Percentiles rank a stretch among this genome's conserved stretches.
These are phyloP conservation scores for Megamerina dolium DNA, from an alignment of 2,888 invertebrate species.

Conservation along the genomic window DNA sequence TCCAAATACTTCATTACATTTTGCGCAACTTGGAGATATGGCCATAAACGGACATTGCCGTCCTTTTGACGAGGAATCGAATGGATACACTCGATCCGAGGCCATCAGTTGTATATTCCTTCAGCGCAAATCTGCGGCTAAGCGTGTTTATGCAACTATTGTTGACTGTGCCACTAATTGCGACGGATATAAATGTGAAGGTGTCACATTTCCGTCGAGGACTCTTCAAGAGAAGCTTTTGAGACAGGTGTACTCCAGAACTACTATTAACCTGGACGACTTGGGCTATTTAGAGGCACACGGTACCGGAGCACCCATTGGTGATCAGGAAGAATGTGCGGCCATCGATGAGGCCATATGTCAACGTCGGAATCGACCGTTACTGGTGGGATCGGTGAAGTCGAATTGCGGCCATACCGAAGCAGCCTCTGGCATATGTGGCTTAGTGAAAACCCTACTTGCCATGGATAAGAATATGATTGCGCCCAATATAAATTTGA, in stretches of 20 bases:
- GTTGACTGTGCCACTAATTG: slow-evolving; percentile 76
- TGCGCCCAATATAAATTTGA: slow-evolving; percentile 81
- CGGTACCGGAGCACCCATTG: slow-evolving; percentile 73
- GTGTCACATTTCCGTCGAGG: slow-evolving; percentile 63
- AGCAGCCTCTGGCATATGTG: slow-evolving; percentile 76
- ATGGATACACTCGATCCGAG: slow-evolving; percentile 81
- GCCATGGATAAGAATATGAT: slow-evolving; percentile 74
- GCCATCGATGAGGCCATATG: slow-evolving; percentile 78
- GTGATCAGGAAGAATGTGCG: slow-evolving; percentile 87
- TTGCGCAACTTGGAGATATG: slow-evolving; percentile 61
- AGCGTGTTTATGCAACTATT: slow-evolving; percentile 62
- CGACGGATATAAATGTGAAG: slow-evolving; percentile 69
- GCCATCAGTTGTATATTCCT: slow-evolving; percentile 64
- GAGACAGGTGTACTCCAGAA: slow-evolving; percentile 62
- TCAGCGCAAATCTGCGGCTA: slow-evolving; percentile 65
- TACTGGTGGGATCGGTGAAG: slow-evolving; percentile 85
- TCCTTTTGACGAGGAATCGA: slow-evolving; percentile 78
- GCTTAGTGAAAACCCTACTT: slow-evolving; percentile 73
- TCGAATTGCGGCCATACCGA: slow-evolving; percentile 93
- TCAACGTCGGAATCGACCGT: slow-evolving; percentile 64
- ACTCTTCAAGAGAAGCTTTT: slow-evolving; percentile 58
- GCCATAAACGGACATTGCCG: slow-evolving; percentile 83
- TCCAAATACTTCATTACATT: neutral
- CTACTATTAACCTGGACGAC: slow-evolving; percentile 61
- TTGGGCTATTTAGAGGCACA: slow-evolving; percentile 82